Evolutionary conservation across 2,888 invertebrate genomes (phyloP), one percentile per base, ranked within the genome.

Genomic region (Glyphotaelius pellucidus): DNA sequence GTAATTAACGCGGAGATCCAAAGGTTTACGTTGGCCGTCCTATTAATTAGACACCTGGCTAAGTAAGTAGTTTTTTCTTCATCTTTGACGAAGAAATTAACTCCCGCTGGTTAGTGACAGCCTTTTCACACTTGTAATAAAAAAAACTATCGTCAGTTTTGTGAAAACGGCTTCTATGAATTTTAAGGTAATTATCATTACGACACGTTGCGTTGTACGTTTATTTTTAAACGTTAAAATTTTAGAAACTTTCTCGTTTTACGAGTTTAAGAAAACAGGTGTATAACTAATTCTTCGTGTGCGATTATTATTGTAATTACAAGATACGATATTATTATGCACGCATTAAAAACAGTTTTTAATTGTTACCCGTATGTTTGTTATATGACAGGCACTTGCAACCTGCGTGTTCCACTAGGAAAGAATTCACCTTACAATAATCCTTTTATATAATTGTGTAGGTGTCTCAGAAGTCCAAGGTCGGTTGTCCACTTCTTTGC

Each of bases 1-100:
- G 85, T 42, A 86, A 86, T 86, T 86, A 86, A 86, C 14, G n/a
- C 30, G 25, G 85, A 9, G 85, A 86, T 42, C 25, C 35, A 86
- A 86, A 86, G 11, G 14, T n/a, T 25, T 25, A 14, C 7, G 35
- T 42, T 86, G 5, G 4, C 85, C 15, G 11, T 42, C n/a, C 30
- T 15, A 42, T 86, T 42, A 42, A 38, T 85, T 85, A 35, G 84
- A 85, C 84, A 85, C 35, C n/a, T 85, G 47, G n/a, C 47, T n/a
- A 38, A 85, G 85, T 85, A n/a, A 47, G 15, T 7, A 85, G 84
- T 85, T 15, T 81, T 81, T 15, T 81, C 30, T 81, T 86, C 7
- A 11, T 42, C 7, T 25, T 67, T 67, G 14, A 86, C 25, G 85
- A n/a, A 86, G 42, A 86, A 38, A 86, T n/a, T 42, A 42, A 42